Conservation (phyloP, 2,888 invertebrate genomes). For the Agriopis aurantiaria region DNA sequence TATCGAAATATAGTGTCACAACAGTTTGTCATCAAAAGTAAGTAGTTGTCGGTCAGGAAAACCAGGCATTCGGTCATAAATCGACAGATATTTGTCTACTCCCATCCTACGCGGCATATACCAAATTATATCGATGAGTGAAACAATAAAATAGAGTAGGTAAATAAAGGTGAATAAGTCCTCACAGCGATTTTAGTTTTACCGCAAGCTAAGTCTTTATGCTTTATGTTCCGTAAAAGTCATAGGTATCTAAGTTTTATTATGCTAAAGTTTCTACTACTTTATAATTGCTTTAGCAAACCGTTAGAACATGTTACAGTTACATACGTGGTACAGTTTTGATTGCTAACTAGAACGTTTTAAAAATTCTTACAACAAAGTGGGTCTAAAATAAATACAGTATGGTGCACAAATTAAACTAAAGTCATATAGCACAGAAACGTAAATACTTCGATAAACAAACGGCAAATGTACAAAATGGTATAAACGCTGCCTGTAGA, state of each 20-base stretch:
- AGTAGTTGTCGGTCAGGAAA: conserved; percentile 7
- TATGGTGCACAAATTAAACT: too few species aligned
- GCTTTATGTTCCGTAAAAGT: too few species aligned
- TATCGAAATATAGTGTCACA: not conserved
- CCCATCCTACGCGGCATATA: conserved; percentile 12
- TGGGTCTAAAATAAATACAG: not conserved
- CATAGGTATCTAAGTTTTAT: too few species aligned
- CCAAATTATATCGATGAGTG: conserved; percentile 10
- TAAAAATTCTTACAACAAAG: too few species aligned
- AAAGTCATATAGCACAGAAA: too few species aligned
- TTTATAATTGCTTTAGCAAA: not conserved
- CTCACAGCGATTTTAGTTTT: conserved; percentile 13
- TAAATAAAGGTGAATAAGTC: not conserved
- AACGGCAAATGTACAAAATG: too few species aligned
- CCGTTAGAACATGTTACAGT: too few species aligned
- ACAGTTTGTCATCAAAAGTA: conserved; percentile 1
- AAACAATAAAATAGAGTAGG: conserved; percentile 8
- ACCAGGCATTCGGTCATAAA: conserved; percentile 7
- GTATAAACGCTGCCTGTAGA: too few species aligned
- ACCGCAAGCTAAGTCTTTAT: not conserved
- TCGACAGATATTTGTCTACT: conserved; percentile 12
- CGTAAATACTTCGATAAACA: too few species aligned
- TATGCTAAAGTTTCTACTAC: not conserved
- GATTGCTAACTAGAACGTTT: too few species aligned
- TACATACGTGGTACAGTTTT: too few species aligned